Evolutionary conservation across 2,888 invertebrate species (phyloP).

Genomic region (Andrena dorsata): DNA sequence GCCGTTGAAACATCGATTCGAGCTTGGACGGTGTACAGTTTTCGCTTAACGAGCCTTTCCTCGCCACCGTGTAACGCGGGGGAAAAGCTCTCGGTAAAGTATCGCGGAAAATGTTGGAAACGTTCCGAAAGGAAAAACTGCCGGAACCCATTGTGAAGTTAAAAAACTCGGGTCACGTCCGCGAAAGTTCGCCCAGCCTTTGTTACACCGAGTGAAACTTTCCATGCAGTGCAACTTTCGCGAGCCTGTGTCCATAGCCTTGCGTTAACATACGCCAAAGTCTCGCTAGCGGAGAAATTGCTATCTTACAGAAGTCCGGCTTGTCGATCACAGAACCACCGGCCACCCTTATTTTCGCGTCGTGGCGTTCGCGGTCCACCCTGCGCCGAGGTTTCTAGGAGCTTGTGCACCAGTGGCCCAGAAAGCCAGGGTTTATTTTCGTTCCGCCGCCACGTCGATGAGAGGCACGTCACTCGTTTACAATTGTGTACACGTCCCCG

Average conservation of each 20-base stretch:
- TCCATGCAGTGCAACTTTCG: not conserved
- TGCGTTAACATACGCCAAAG: not conserved
- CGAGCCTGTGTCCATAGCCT: not conserved
- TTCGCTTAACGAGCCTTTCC: too few relatives aligned
- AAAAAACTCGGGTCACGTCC: not conserved
- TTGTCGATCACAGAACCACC: not conserved
- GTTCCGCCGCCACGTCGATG: slow-evolving; percentile 13
- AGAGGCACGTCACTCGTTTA: slow-evolving; percentile 32
- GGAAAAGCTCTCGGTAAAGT: not conserved
- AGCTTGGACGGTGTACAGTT: not conserved
- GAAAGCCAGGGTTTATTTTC: slow-evolving; percentile 54
- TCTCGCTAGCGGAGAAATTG: not conserved
- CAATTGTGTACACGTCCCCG: slow-evolving; percentile 45
- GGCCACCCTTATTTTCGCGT: not conserved
- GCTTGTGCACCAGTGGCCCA: slow-evolving; percentile 38
- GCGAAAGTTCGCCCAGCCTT: not conserved
- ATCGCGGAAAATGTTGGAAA: not conserved
- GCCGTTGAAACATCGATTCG: not conserved
- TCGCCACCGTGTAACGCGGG: not conserved
- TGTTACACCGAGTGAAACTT: not conserved
- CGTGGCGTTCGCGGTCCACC: not conserved
- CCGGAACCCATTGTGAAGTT: not conserved
- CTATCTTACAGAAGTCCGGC: not conserved
- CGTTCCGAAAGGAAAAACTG: not conserved
- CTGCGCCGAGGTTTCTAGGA: not conserved